phyloP scores from a whole-genome alignment of 2,888 invertebrate genomes.

The Lamellibrachia satsuma region DNA sequence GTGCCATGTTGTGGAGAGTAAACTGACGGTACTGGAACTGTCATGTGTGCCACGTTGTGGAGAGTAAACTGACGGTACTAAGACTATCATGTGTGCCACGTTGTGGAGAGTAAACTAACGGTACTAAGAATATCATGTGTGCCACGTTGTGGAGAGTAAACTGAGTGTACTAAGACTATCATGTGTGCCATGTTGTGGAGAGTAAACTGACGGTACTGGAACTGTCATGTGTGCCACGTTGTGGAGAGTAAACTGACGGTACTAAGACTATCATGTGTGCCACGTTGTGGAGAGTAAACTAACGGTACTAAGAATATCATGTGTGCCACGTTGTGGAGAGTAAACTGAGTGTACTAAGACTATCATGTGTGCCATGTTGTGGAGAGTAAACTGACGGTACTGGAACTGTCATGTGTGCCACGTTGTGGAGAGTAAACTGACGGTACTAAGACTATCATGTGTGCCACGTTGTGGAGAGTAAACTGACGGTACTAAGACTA shows the following conservation, averaged over 20 bases:
- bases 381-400: background rate
- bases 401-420: background rate
- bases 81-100: no score
- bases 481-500: background rate
- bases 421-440: background rate
- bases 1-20: background rate
- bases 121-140: no score
- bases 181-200: background rate
- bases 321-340: background rate
- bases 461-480: background rate
- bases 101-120: no score
- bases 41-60: background rate
- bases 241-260: background rate
- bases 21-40: background rate
- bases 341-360: background rate
- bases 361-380: background rate
- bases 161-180: no score
- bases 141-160: no score
- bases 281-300: background rate
- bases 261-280: background rate
- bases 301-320: background rate
- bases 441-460: background rate
- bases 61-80: no score
- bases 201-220: background rate
- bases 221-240: background rate